Percentiles rank a stretch among this genome's conserved stretches.
These are phyloP conservation scores for Bagarius yarrelli DNA, from an alignment of 2,113 vertebrate species.

Conservation along the genomic window DNA sequence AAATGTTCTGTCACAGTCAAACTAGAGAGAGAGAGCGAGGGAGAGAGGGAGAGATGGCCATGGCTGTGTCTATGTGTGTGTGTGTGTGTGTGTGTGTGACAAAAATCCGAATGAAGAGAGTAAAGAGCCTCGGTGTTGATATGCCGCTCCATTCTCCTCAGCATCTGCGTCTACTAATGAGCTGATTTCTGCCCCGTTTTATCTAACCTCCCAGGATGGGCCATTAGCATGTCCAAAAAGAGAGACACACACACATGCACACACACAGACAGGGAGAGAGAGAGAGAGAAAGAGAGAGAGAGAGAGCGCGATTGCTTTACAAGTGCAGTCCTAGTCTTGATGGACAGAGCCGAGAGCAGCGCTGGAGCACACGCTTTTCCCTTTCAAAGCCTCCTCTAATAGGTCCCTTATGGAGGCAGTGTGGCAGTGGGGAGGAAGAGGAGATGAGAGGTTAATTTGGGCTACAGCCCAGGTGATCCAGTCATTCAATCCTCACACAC, in stretches of 20 bases:
- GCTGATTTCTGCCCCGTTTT: conserved; percentile 54
- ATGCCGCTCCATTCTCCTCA: conserved; percentile 51
- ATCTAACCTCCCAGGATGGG: conserved; percentile 58
- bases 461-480: conserved; percentile 84
- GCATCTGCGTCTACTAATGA: conserved; percentile 57
- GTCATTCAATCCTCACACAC: conserved; percentile 41
- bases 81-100: conserved; percentile 11
- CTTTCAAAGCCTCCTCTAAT: conserved; percentile 58
- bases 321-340: conserved; percentile 45
- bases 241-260: conserved; percentile 25
- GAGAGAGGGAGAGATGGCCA: background rate
- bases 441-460: conserved; percentile 77
- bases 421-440: conserved; percentile 48
- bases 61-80: background rate
- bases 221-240: conserved; percentile 56
- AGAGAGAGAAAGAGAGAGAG: background rate
- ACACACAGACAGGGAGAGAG: conserved; percentile 6
- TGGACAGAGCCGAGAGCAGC: conserved; percentile 49
- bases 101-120: conserved; percentile 5
- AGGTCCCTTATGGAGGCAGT: conserved; percentile 59
- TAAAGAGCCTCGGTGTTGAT: conserved; percentile 43
- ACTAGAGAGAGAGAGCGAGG: background rate
- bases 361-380: conserved; percentile 43
- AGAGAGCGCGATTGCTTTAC: conserved; percentile 25
- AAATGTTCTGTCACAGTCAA: conserved; percentile 5